A percentile compares a stretch with the other conserved stretches of the same genome.
These are phyloP conservation scores for Ichneumoninae sp. DNA, from an alignment of 2,888 invertebrate species.

Conservation along the genomic window DNA sequence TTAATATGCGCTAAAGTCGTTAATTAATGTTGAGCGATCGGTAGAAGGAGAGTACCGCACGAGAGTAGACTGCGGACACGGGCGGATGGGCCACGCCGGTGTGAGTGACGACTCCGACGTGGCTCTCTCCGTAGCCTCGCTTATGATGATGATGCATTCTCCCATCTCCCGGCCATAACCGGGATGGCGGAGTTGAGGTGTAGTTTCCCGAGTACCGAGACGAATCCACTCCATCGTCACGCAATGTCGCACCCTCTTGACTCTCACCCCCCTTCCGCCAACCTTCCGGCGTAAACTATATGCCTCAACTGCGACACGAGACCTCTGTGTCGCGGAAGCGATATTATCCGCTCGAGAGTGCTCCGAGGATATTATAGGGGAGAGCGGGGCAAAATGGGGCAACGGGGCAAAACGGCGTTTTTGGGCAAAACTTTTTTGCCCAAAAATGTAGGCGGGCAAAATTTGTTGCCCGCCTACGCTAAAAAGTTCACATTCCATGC, in stretches of 20 bases:
- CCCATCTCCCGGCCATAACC: not conserved
- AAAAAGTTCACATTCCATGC: too few relatives aligned
- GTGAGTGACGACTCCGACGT: conserved; percentile 17
- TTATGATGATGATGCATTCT: conserved; percentile 38
- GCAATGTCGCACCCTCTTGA: conserved; percentile 27
- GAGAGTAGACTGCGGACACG: conserved; percentile 30
- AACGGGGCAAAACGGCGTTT: too few relatives aligned
- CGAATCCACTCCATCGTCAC: conserved; percentile 33
- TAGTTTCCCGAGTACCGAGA: conserved; percentile 25
- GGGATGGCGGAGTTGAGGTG: conserved; percentile 26
- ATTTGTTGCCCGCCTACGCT: too few relatives aligned
- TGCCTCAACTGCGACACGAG: conserved; percentile 77
- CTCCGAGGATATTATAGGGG: conserved; percentile 78
- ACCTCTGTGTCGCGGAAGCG: conserved; percentile 70
- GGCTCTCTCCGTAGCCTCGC: conserved; percentile 14
- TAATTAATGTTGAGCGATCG: conserved; percentile 77
- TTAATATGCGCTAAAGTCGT: conserved; percentile 80
- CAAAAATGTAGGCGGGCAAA: too few relatives aligned
- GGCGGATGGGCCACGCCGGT: conserved; percentile 1
- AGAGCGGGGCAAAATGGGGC: too few relatives aligned
- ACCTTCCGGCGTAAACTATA: not conserved
- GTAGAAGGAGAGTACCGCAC: conserved; percentile 25
- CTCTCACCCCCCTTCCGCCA: not conserved
- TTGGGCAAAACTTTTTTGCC: too few relatives aligned
- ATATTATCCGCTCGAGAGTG: conserved; percentile 81